phyloP scores from a whole-genome alignment of 2,113 vertebrate species.

The Capreolus pygargus region DNA sequence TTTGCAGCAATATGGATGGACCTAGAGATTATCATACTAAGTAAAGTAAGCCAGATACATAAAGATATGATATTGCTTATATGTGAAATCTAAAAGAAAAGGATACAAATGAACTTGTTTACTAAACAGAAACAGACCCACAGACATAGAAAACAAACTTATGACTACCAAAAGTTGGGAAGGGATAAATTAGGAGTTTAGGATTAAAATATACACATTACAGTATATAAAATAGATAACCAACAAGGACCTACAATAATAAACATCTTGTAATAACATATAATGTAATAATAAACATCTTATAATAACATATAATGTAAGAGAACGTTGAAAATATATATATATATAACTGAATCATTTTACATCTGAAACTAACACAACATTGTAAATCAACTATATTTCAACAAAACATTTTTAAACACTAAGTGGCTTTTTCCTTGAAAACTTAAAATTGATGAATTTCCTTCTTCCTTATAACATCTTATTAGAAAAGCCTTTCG shows the following conservation, averaged over 20 bases:
- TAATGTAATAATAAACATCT: not conserved
- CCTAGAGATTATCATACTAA: not conserved
- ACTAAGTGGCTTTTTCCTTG: not conserved
- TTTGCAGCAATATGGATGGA: not conserved
- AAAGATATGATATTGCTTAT: not conserved
- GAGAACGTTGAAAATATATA: not conserved
- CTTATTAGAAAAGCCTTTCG: not conserved
- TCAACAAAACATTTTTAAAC: not conserved
- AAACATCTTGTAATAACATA: not conserved
- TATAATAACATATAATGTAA: not conserved
- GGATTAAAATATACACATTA: not conserved
- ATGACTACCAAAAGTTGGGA: not conserved
- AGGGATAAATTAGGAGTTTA: not conserved
- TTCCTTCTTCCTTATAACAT: not conserved
- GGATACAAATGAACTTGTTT: not conserved
- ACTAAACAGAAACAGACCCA: not conserved
- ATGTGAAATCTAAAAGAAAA: not conserved
- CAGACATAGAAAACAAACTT: not conserved
- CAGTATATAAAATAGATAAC: not conserved
- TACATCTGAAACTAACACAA: not conserved
- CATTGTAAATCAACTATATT: not conserved
- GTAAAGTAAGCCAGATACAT: not conserved
- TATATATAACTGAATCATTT: not conserved
- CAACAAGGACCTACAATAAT: not conserved
- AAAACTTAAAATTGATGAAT: not conserved